Evolutionary conservation across 1,140 invertebrate genomes (phyloP).

Genomic region (Scylla paramamosain): DNA sequence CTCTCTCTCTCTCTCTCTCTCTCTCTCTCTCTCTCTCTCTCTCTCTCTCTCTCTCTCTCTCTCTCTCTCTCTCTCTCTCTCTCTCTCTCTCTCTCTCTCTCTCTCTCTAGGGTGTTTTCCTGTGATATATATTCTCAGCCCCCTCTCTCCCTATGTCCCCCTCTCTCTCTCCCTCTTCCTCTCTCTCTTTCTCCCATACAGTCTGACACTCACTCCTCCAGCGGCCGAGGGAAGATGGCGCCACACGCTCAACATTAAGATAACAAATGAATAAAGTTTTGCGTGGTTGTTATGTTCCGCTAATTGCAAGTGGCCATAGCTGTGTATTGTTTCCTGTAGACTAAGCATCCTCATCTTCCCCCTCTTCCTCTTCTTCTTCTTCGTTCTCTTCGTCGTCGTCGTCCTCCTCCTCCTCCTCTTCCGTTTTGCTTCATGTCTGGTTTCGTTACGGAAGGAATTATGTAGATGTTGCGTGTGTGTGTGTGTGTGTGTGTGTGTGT

Average conservation of each 20-base stretch:
- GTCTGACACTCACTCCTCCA: background rate
- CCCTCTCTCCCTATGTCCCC: conserved; percentile 5
- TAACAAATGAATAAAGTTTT: conserved; percentile 69
- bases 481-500: no score
- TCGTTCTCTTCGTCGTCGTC: background rate
- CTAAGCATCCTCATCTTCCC: conserved; percentile 22
- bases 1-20: background rate
- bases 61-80: background rate
- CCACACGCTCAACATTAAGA: conserved; percentile 42
- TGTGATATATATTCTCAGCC: background rate
- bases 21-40: conserved; percentile 3
- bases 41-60: background rate
- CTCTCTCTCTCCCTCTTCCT: conserved; percentile 3
- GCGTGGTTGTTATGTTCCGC: conserved; percentile 29
- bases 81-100: conserved; percentile 42
- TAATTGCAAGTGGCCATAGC: conserved; percentile 55
- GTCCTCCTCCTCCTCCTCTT: conserved; percentile 14
- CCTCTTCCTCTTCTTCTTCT: background rate
- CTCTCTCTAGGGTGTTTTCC: background rate
- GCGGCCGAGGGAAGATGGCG: background rate
- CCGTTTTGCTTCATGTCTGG: background rate
- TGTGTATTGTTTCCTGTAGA: conserved; percentile 37
- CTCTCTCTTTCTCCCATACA: background rate
- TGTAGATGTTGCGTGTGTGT: no score
- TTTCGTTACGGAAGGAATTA: background rate